Evolutionary conservation across 2,797 vertebrate genomes (phyloP).

Genomic region (Arremon aurantiirostris): DNA sequence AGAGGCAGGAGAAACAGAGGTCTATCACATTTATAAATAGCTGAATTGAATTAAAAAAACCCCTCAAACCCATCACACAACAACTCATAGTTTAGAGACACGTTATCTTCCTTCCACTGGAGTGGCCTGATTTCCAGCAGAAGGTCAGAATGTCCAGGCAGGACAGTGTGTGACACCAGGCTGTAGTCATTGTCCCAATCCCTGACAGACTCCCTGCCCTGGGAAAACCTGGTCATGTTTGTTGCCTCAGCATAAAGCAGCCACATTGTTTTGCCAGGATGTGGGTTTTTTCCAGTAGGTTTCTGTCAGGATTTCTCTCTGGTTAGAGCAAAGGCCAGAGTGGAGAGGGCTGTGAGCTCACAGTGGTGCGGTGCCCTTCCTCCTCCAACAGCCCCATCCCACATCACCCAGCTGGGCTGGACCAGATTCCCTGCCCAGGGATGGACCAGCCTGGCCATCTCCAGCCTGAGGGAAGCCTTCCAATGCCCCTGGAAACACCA

Average conservation of each 20-base stretch:
- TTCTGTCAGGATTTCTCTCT: not conserved
- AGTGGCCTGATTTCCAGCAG: not conserved
- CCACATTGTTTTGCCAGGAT: not conserved
- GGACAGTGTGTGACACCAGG: not conserved
- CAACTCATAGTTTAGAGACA: not conserved
- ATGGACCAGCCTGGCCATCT: not conserved
- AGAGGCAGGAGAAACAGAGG: slow-evolving; percentile 42
- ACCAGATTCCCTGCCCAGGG: not conserved
- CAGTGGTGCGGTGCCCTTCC: accelerated
- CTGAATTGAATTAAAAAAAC: not conserved
- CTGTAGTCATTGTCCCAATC: accelerated
- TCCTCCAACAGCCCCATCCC: accelerated
- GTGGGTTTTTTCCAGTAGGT: not conserved
- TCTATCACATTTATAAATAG: slow-evolving; percentile 57
- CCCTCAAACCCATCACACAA: not conserved
- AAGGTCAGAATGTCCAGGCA: accelerated
- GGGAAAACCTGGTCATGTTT: not conserved
- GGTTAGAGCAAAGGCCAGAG: not conserved
- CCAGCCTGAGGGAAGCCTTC: not conserved
- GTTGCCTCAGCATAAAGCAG: not conserved
- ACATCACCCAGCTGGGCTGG: not conserved
- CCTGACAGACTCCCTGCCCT: not conserved
- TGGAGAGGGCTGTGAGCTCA: not conserved
- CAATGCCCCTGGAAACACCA: not conserved
- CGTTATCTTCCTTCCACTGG: not conserved